Evolutionary conservation across 2,888 invertebrate genomes (phyloP), one percentile per base, ranked within the genome.

Genomic region (Malacosoma neustria): DNA sequence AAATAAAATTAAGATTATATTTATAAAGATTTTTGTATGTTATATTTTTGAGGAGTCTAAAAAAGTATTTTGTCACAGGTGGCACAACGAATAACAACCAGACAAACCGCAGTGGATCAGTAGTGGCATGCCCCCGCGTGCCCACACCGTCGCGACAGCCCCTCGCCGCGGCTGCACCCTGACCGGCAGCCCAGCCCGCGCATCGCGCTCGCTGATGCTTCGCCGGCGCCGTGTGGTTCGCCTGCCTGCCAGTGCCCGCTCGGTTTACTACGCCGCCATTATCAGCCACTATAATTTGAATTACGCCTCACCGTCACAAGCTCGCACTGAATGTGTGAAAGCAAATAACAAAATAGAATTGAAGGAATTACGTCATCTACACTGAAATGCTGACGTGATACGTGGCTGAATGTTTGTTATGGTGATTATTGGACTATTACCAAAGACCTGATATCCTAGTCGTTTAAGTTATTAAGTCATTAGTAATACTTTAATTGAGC

Each of bases 61-160:
- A 31, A 11, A 11, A 31, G 31, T n/a, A n/a, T n/a, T 29, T 46
- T 46, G 37, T 51, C 44, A 6, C 55, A 85, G 84, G 84, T 39
- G 79, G 79, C 6, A 56, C 74, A 33, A 65, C 68, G 7, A 82
- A 74, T 49, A 72, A 60, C 44, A 72, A 54, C 48, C 73, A 72
- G 32, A 54, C 72, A 0, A 71, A 40, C 49, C 84, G 84, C 48
- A 79, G 80, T 43, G 84, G 84, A 36, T 84, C 84, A 0, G 67
- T 85, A 53, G 84, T 85, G 9, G 91, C 91, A 12, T 92, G 92
- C 49, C 91, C 92, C 57, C 91, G 92, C 77, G 91, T 89, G 71
- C 81, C 87, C 29, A 73, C 84, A 43, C 75, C 84, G 51, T 48
- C 82, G 56, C 71, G 77, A 43, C 72, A 82, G 9, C 66, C 77